A percentile compares a stretch with the other conserved stretches of the same genome.
Conservation (phyloP, 1,140 invertebrate genomes). For the Lethocerus indicus region DNA sequence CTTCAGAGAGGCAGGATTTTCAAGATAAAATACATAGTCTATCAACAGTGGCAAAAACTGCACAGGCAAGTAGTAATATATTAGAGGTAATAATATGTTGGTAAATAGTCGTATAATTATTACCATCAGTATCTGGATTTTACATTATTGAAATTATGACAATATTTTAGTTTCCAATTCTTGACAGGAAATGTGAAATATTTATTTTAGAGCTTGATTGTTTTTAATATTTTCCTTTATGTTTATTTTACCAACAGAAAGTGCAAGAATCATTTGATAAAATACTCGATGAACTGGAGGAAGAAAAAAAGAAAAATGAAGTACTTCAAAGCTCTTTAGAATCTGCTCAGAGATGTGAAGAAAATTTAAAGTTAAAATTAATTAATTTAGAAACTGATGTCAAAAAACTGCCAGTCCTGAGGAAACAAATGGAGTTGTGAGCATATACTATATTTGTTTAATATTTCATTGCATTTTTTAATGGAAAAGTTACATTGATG, state of each 20-base stretch:
- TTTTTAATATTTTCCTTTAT: no score
- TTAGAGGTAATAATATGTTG: not conserved
- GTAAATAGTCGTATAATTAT: not conserved
- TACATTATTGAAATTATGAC: not conserved
- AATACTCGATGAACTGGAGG: constrained; percentile 12
- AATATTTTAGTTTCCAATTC: no score
- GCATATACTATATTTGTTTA: not conserved
- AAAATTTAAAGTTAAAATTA: constrained; percentile 12
- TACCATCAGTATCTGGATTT: not conserved
- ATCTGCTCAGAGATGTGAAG: constrained; percentile 5
- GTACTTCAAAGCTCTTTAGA: constrained; percentile 7
- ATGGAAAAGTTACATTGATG: not conserved
- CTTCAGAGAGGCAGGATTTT: constrained; percentile 17
- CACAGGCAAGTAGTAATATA: constrained; percentile 9
- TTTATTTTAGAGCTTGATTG: no score
- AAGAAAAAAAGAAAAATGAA: constrained; percentile 9
- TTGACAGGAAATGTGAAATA: no score
- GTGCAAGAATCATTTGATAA: constrained; percentile 16
- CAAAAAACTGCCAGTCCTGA: constrained; percentile 11
- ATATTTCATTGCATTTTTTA: not conserved
- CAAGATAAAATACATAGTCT: constrained; percentile 15
- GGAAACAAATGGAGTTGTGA: constrained; percentile 13
- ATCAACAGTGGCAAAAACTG: constrained; percentile 15
- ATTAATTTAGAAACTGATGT: constrained; percentile 6
- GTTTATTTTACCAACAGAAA: no score